phyloP scores from a whole-genome alignment of 2,797 vertebrate genomes.

The Tokudaia muenninki region DNA sequence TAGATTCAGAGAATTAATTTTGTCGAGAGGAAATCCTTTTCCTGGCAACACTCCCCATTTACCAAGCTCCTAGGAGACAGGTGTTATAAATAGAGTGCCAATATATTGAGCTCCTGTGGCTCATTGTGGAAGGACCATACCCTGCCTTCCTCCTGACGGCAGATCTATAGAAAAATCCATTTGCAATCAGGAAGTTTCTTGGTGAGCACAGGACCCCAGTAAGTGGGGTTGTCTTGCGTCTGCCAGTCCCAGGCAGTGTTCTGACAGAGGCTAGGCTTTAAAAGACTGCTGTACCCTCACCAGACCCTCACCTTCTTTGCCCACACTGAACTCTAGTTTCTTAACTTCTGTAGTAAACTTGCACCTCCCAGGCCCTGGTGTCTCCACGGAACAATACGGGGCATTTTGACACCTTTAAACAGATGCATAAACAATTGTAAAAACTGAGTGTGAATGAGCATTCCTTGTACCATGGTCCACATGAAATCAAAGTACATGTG shows the following conservation, averaged over 20 bases:
- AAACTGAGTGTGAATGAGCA: constrained; percentile 1
- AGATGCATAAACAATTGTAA: not conserved
- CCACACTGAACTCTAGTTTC: not conserved
- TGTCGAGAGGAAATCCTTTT: not conserved
- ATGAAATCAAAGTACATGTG: not conserved
- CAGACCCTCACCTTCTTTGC: not conserved
- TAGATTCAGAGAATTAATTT: constrained; percentile 20
- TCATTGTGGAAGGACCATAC: not conserved
- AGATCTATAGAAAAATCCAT: not conserved
- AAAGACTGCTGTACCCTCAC: not conserved
- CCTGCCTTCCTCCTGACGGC: not conserved
- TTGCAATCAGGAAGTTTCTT: not conserved
- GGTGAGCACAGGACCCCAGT: not conserved
- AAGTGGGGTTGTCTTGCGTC: not conserved
- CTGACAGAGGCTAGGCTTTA: not conserved
- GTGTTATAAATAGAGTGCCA: not conserved
- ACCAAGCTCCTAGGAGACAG: not conserved
- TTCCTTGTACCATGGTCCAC: not conserved
- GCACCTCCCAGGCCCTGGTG: not conserved
- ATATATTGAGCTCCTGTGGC: not conserved
- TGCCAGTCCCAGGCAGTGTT: not conserved
- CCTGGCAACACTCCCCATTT: not conserved
- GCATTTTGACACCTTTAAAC: not conserved
- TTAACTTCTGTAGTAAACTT: not conserved
- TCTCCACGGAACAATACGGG: not conserved